Evolutionary conservation across 2,888 invertebrate species (phyloP).

Genomic region (Ceratothoa steindachneri): DNA sequence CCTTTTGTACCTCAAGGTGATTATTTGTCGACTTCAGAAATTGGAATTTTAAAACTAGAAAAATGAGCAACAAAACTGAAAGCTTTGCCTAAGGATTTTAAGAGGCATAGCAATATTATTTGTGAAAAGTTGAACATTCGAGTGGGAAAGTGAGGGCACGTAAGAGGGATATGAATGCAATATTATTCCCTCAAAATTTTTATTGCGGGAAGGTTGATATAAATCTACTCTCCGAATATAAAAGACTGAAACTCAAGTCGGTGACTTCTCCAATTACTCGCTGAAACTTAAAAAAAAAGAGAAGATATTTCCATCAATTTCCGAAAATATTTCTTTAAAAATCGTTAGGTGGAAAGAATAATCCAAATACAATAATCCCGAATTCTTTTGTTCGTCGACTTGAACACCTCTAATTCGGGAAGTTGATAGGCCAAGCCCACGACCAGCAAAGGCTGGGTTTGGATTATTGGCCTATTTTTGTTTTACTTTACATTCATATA

Average conservation of each 20-base stretch:
- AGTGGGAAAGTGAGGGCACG: neutral
- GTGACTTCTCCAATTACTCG: neutral
- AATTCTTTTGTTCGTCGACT: neutral
- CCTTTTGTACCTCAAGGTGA: neutral
- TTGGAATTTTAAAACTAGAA: neutral
- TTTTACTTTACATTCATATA: too few species aligned
- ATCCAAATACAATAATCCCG: neutral
- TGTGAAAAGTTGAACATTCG: neutral
- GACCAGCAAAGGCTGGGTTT: too few species aligned
- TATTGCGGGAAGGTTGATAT: neutral
- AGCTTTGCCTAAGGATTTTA: too few species aligned
- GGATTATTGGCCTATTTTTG: too few species aligned
- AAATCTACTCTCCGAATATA: neutral
- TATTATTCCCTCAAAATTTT: neutral
- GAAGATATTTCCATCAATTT: neutral
- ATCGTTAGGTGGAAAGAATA: neutral
- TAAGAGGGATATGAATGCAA: neutral
- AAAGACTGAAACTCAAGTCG: neutral
- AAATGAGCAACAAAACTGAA: neutral
- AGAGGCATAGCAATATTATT: too few species aligned
- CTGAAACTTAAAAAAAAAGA: neutral
- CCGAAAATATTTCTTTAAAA: neutral
- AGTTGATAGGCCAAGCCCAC: too few species aligned
- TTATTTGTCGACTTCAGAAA: neutral
- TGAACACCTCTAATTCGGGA: neutral